Evolutionary conservation across 2,888 invertebrate genomes (phyloP).

Genomic region (Aromia moschata): DNA sequence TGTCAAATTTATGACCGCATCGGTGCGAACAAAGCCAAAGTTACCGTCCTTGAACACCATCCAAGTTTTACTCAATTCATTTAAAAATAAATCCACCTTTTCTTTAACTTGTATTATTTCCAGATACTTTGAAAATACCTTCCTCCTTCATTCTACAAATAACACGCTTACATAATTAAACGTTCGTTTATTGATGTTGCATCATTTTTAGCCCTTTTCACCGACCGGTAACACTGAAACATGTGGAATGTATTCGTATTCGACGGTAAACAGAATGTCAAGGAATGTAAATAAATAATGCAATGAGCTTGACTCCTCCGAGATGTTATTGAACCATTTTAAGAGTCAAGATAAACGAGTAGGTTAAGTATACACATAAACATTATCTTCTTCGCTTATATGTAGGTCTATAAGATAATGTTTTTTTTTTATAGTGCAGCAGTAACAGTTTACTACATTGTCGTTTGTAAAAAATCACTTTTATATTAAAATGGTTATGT

Average conservation of each 20-base stretch:
- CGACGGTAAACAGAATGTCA: conserved; percentile 1
- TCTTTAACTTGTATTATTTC: too few relatives aligned
- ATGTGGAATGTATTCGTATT: background rate
- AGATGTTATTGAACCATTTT: conserved; percentile 1
- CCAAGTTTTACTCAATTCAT: too few relatives aligned
- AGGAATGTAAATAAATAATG: conserved; percentile 4
- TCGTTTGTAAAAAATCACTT: too few relatives aligned
- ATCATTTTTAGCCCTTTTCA: background rate
- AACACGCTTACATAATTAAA: background rate
- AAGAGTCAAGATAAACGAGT: background rate
- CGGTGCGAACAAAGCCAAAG: too few relatives aligned
- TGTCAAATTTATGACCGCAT: too few relatives aligned
- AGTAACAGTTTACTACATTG: background rate
- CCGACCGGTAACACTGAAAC: background rate
- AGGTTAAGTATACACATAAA: background rate
- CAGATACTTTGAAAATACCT: too few relatives aligned
- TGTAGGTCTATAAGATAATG: background rate
- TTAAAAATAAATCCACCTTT: too few relatives aligned
- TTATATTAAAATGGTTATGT: too few relatives aligned
- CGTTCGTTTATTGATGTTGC: background rate
- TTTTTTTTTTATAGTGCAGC: background rate
- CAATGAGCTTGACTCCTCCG: background rate
- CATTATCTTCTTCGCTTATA: background rate
- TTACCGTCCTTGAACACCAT: too few relatives aligned
- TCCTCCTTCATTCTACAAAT: too few relatives aligned